Evolutionary conservation across 1,140 invertebrate genomes (phyloP).

Genomic region (Eriosoma lanigerum): DNA sequence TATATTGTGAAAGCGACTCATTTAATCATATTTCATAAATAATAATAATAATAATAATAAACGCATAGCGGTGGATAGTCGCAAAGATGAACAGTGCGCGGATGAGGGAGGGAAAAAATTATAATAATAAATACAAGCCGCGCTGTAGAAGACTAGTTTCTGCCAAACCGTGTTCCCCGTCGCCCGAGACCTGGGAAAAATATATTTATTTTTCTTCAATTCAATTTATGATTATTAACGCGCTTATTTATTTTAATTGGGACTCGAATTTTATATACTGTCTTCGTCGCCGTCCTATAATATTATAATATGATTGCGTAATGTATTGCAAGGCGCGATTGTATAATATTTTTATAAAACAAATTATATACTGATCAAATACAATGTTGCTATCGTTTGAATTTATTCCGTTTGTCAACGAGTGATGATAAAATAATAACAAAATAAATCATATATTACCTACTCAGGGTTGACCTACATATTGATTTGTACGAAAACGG

Average conservation of each 20-base stretch:
- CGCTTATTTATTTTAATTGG: slow-evolving; percentile 13
- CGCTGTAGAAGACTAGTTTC: slow-evolving; percentile 1
- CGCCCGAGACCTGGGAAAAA: slow-evolving; percentile 10
- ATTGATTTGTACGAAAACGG: too few relatives aligned
- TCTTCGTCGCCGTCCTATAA: neutral
- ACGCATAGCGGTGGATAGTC: neutral
- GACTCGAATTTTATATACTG: neutral
- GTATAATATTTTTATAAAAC: neutral
- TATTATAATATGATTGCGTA: too few relatives aligned
- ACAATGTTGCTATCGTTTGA: neutral
- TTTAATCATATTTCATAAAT: slow-evolving; percentile 50
- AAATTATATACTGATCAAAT: neutral
- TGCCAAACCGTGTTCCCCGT: neutral
- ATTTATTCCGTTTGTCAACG: too few relatives aligned
- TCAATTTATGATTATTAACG: neutral
- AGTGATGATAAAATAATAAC: too few relatives aligned
- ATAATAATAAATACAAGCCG: slow-evolving; percentile 36
- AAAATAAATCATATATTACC: too few relatives aligned
- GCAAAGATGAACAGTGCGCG: neutral
- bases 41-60: slow-evolving; percentile 46
- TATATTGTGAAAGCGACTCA: slow-evolving; percentile 43
- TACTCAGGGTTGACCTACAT: too few relatives aligned
- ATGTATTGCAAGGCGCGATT: neutral
- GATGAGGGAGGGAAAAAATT: slow-evolving; percentile 21
- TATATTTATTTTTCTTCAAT: slow-evolving; percentile 16